Conservation (phyloP, 30 jellyfish, hydroid and myxozoan genomes). For the Pelagia noctiluca region DNA sequence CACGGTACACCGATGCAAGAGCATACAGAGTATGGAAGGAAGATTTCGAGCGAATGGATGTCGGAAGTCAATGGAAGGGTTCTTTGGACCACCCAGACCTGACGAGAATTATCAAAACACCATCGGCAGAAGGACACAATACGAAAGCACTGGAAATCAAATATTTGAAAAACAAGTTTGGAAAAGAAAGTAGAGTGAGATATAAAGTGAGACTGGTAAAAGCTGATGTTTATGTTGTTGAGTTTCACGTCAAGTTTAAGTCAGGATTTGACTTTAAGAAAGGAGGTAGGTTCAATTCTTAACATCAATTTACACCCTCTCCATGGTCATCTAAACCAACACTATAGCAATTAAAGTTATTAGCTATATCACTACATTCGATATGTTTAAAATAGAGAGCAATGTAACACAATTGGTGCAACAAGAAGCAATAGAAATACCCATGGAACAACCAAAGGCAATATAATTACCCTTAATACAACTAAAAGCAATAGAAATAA, state of each 20-base stretch:
- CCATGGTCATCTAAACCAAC: too few species aligned
- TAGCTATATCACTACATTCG: too few species aligned
- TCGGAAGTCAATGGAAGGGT: slow-evolving; percentile 24
- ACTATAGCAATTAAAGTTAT: too few species aligned
- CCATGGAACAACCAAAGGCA: too few species aligned
- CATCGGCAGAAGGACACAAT: neutral
- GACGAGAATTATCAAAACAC: neutral
- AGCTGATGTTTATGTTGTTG: slow-evolving; percentile 12
- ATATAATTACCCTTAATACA: too few species aligned
- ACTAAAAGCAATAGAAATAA: too few species aligned
- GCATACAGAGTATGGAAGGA: neutral
- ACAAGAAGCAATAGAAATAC: too few species aligned
- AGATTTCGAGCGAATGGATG: slow-evolving; percentile 1
- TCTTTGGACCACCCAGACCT: slow-evolving; percentile 33
- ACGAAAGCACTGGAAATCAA: slow-evolving; percentile 28
- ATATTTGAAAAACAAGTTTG: slow-evolving; percentile 14
- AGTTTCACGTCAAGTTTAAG: slow-evolving; percentile 14
- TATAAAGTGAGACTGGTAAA: slow-evolving; percentile 1
- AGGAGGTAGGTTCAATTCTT: too few species aligned
- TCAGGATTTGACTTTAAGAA: slow-evolving; percentile 13
- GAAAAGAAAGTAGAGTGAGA: slow-evolving; percentile 28
- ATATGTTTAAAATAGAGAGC: too few species aligned
- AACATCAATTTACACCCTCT: too few species aligned
- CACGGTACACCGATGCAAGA: neutral
- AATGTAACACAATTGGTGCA: too few species aligned